Evolutionary conservation across 2,797 vertebrate species (phyloP), one percentile per base, ranked within the genome.

Genomic region (Varecia variegata): DNA sequence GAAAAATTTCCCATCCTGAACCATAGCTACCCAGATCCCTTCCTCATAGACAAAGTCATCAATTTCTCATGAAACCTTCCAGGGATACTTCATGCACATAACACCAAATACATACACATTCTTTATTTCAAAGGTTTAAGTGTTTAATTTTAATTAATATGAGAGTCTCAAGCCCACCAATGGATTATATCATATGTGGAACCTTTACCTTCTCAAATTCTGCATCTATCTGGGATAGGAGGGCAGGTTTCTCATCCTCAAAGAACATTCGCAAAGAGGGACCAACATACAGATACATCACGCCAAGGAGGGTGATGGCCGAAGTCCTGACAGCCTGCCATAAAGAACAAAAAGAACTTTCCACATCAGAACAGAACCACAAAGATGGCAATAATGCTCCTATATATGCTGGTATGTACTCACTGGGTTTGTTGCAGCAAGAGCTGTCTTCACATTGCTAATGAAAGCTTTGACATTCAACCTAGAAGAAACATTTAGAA

Each of bases 381-480:
- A 35, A 60, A 84, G 60, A 58, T 15, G 9, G 56, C 54, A 60
- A 0, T 30, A 67, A 18, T 20, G 18, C 35, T 73, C 35, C 35
- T 45, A 25, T 21, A 35, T n/a, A 47, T 47, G 81, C n/a, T 90
- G 17, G 32, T 68, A 73, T 94, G 80, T 98, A 99, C 99, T 99
- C 96, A 99, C 99, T 2, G 99, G 99, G 98, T 99, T 99, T 90
- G 99, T 99, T 9, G 99, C 99, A 94, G 99, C 99, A 97, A 99
- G 99, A 97, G 99, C 99, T 0, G 99, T 99, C 98, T 99, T 99
- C 93, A 99, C 99, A 0, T 99, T 99, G 98, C 99, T 99, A 98
- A 99, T 99, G 98, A 99, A 99, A 82, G 98, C 99, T 97, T 99
- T 99, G 93, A 99, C 99, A 77, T 99, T 99, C 95, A 99, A 98